Conservation (phyloP, 1,140 invertebrate species). For the Atta texana region DNA sequence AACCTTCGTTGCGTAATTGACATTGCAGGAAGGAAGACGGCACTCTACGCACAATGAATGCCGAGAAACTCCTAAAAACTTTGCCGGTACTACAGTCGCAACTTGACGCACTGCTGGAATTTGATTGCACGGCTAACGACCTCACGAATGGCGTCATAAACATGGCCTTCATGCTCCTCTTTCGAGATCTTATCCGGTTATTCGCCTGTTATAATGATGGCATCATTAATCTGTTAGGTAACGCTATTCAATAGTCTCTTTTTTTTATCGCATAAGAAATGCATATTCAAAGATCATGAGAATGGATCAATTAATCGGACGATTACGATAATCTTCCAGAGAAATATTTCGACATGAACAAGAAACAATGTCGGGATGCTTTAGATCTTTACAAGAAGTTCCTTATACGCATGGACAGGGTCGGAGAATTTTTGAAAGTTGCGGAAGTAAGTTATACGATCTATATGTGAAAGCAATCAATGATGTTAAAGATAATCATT, state of each 20-base stretch:
- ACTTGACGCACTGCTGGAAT: conserved; percentile 97
- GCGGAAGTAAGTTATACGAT: conserved; percentile 90
- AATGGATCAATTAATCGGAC: background rate
- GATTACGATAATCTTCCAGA: conserved; percentile 86
- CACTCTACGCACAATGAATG: conserved; percentile 97
- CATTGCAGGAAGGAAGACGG: conserved; percentile 97
- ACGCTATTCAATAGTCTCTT: background rate
- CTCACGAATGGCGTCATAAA: conserved; percentile 99
- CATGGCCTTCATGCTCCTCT: conserved; percentile 99
- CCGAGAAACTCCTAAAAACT: conserved; percentile 98
- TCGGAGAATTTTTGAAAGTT: conserved; percentile 99
- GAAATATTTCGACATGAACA: conserved; percentile 99
- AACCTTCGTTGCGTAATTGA: background rate
- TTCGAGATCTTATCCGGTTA: conserved; percentile 98
- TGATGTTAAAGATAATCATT: background rate
- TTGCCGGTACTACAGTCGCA: conserved; percentile 98
- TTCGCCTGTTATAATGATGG: conserved; percentile 99
- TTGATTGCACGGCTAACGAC: conserved; percentile 98
- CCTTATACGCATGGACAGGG: conserved; percentile 99
- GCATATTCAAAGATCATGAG: background rate
- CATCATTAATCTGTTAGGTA: conserved; percentile 98
- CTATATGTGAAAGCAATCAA: background rate
- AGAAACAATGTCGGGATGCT: conserved; percentile 98
- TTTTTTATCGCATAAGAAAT: background rate
- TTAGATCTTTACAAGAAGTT: conserved; percentile 99